These are phyloP conservation scores for Caiman crocodilus DNA, from an alignment of 2,797 vertebrate genomes.

Conservation along the genomic window DNA sequence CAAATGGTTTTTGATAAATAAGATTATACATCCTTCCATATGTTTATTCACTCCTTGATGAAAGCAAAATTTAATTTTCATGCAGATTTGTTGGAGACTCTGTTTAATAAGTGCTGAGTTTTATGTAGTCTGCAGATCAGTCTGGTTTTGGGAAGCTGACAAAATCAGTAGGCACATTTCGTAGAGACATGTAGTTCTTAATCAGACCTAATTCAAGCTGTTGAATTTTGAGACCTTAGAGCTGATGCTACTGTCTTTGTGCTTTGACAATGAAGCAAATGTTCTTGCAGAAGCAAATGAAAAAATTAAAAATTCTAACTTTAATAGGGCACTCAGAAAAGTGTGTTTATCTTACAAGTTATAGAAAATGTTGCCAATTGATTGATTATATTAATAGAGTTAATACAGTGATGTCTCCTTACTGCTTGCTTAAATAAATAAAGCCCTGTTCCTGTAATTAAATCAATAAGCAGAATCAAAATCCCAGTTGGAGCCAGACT, in stretches of 20 bases:
- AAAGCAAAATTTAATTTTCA: conserved; percentile 99
- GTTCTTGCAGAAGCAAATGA: conserved; percentile 13
- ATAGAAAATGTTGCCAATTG: conserved; percentile 33
- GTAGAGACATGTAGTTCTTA: conserved; percentile 46
- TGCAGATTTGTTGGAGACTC: conserved; percentile 91
- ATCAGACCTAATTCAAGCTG: conserved; percentile 46
- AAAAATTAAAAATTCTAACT: background rate
- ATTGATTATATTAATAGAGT: conserved; percentile 15
- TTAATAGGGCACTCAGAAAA: background rate
- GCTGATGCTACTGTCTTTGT: conserved; percentile 3
- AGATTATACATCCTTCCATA: conserved; percentile 93
- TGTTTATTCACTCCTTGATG: conserved; percentile 93
- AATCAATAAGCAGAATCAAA: background rate
- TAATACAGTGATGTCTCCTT: background rate
- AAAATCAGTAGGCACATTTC: conserved; percentile 47
- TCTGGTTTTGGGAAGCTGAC: conserved; percentile 74
- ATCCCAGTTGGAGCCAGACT: background rate
- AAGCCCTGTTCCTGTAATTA: background rate
- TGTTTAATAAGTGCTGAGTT: conserved; percentile 90
- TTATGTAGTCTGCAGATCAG: conserved; percentile 82
- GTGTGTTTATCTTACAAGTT: conserved; percentile 32
- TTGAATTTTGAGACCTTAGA: conserved; percentile 49
- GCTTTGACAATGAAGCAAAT: conserved; percentile 34
- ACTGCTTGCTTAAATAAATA: background rate
- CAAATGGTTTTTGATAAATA: conserved; percentile 98